These are phyloP conservation scores for Chymomyza amoena DNA, from an alignment of 2,888 invertebrate species.

Conservation along the genomic window DNA sequence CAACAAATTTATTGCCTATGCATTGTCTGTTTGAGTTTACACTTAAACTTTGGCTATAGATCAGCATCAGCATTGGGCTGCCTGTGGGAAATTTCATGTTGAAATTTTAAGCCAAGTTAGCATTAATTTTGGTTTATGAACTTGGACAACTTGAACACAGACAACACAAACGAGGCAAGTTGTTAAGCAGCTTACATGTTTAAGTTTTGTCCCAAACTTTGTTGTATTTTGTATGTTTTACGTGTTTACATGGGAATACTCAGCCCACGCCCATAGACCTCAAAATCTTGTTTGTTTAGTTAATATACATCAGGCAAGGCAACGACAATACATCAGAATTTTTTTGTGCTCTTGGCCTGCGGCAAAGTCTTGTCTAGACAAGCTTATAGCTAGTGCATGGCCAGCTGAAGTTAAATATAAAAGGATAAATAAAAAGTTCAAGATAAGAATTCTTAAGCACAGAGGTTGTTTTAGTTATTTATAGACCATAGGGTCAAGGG, in stretches of 20 bases:
- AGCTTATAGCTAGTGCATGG: constrained; percentile 26
- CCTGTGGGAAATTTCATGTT: constrained; percentile 17
- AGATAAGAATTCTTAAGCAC: background rate
- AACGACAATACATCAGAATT: constrained; percentile 54
- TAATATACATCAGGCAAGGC: background rate
- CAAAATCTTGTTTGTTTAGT: constrained; percentile 50
- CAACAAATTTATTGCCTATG: constrained; percentile 41
- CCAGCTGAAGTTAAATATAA: constrained; percentile 10
- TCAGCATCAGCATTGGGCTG: background rate
- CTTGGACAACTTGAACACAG: background rate
- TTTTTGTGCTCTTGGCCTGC: constrained; percentile 39
- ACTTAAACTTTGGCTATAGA: constrained; percentile 4
- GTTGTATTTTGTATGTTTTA: constrained; percentile 13
- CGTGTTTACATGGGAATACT: constrained; percentile 59
- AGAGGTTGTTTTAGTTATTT: constrained; percentile 7
- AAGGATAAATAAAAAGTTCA: background rate
- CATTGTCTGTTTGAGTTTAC: constrained; percentile 21
- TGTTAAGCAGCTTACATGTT: constrained; percentile 59
- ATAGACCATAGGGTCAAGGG: too few species aligned
- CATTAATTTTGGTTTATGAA: constrained; percentile 38
- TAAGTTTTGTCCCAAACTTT: constrained; percentile 45
- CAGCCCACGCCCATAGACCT: constrained; percentile 42
- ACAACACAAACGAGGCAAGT: background rate
- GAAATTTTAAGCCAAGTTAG: constrained; percentile 41
- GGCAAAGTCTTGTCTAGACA: constrained; percentile 63